phyloP scores from a whole-genome alignment of 2,888 invertebrate genomes.

The Meteorus colon region DNA sequence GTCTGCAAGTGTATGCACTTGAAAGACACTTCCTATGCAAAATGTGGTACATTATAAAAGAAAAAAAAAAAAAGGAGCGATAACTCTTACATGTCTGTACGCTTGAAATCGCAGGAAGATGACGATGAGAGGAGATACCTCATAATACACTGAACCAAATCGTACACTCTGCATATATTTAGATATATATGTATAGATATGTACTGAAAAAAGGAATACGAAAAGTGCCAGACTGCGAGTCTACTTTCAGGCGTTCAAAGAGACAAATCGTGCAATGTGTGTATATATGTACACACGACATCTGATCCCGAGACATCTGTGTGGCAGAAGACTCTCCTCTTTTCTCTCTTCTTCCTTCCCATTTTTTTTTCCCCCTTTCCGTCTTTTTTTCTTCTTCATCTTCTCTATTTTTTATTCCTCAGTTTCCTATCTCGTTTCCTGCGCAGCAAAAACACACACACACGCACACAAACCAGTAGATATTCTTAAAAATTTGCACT shows the following conservation, averaged over 20 bases:
- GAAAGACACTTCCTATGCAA: conserved; percentile 12
- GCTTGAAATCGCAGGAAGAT: too few species aligned
- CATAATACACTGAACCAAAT: not conserved
- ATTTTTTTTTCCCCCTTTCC: not conserved
- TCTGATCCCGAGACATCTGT: conserved; percentile 52
- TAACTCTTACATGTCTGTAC: too few species aligned
- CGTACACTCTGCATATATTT: not conserved
- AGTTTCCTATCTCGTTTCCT: too few species aligned
- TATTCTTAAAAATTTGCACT: too few species aligned
- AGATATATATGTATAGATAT: conserved; percentile 3
- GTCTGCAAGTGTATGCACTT: conserved; percentile 11
- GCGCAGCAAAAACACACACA: not conserved
- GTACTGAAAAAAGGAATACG: conserved; percentile 3
- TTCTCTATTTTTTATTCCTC: not conserved
- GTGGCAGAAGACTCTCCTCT: conserved; percentile 49
- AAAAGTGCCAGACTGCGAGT: conserved; percentile 31
- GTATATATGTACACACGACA: conserved; percentile 21
- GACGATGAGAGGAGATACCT: too few species aligned
- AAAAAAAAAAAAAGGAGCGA: not conserved
- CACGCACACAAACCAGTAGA: not conserved
- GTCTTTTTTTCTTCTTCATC: not conserved
- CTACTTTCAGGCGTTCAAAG: conserved; percentile 27
- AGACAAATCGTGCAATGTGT: conserved; percentile 33
- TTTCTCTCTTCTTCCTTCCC: not conserved
- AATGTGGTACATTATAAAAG: not conserved